Evolutionary conservation across 2,888 invertebrate genomes (phyloP), one percentile per base, ranked within the genome.

Genomic region (Troglohyphantes excavatus): DNA sequence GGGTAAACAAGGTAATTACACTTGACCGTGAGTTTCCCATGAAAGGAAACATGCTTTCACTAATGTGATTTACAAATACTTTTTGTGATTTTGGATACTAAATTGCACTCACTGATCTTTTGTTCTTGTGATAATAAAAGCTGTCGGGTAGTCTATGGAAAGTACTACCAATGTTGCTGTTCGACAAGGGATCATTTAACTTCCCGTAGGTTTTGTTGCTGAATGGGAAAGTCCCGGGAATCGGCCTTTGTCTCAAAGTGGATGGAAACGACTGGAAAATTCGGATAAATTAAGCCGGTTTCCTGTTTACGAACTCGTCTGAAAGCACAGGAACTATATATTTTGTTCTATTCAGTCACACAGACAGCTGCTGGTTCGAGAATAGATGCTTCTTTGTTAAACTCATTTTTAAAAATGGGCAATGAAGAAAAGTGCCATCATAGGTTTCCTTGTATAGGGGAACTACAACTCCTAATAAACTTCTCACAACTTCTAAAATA

Each of bases 21-120:
- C 70, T 72, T 72, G 70, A 61, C 70, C 70, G 19, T 82, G 82
- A 72, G 70, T 39, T 61, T 21, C 59, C n/a, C 29, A 75, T 53
- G 46, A 79, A 53, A 13, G 19, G 46, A 7, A n/a, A 43, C 19
- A 21, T 39, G 53, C 53, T 17, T 53, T 63, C 21, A 43, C 26
- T 53, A 53, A 46, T 29, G 29, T 11, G 43, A n/a, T n/a, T n/a
- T n/a, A n/a, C n/a, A n/a, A n/a, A n/a, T n/a, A n/a, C n/a, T n/a
- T 13, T 53, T 53, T 79, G 53, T 67, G 11, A 11, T 67, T 68
- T 13, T 19, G 17, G 0, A n/a, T 2, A 43, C 13, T 68, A 53
- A 53, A 53, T 53, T 79, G 19, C 23, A 53, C n/a, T 29, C 13
- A 23, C 13, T n/a, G 29, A 29, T 29, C 17, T 27, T 67, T 68